phyloP scores from a whole-genome alignment of 2,888 invertebrate species.

The Pseudanteris insignis region DNA sequence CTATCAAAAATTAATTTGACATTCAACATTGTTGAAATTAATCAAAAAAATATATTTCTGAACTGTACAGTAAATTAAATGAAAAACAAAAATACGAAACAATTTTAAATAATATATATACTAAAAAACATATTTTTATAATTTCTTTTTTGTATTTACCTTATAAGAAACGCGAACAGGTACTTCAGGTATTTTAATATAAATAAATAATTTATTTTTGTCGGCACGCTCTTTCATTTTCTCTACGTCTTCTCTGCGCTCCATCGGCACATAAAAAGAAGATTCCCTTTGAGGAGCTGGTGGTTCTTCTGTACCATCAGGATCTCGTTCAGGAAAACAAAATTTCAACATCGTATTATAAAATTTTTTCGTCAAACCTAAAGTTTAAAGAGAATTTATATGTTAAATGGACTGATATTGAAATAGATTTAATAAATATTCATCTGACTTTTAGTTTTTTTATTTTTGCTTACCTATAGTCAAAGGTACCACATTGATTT shows the following conservation, averaged over 20 bases:
- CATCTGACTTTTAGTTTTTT: too few relatives aligned
- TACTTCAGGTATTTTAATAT: conserved; percentile 98
- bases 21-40: too few relatives aligned
- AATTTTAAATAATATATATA: too few relatives aligned
- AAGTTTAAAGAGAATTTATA: too few relatives aligned
- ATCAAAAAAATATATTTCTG: too few relatives aligned
- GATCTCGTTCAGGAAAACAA: conserved; percentile 94
- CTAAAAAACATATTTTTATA: not conserved
- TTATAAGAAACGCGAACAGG: conserved; percentile 93
- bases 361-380: conserved; percentile 91
- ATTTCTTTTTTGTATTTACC: conserved; percentile 52
- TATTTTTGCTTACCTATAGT: conserved; percentile 74
- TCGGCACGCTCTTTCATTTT: conserved; percentile 98
- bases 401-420: too few relatives aligned
- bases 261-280: conserved; percentile 89
- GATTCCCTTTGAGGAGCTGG: conserved; percentile 76
- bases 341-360: conserved; percentile 97
- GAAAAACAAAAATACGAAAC: too few relatives aligned
- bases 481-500: conserved; percentile 96
- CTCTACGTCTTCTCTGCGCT: conserved; percentile 92
- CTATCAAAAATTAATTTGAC: too few relatives aligned
- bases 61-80: too few relatives aligned
- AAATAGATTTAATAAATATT: too few relatives aligned
- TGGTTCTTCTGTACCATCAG: conserved; percentile 79
- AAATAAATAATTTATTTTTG: conserved; percentile 97